A percentile compares a stretch with the other conserved stretches of the same genome.
Conservation (phyloP, 2,113 vertebrate species). For the Hystrix cristata region DNA sequence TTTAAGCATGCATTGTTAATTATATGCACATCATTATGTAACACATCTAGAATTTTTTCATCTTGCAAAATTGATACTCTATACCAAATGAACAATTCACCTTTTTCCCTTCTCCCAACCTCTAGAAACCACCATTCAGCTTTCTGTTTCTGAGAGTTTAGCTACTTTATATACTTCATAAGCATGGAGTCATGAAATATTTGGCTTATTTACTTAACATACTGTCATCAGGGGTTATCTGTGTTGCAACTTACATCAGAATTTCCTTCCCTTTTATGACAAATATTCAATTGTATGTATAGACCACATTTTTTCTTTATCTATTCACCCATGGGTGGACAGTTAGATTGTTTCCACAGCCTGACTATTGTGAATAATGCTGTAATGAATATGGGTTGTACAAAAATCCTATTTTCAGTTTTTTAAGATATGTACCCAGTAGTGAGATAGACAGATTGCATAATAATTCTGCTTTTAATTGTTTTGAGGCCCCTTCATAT, state of each 20-base stretch:
- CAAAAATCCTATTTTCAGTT: not conserved
- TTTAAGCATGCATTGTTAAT: not conserved
- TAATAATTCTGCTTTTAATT: not conserved
- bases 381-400: not conserved
- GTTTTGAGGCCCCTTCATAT: not conserved
- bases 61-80: not conserved
- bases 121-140: not conserved
- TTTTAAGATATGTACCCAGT: not conserved
- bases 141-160: not conserved
- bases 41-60: not conserved
- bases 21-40: not conserved
- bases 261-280: not conserved
- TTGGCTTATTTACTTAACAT: not conserved
- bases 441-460: not conserved
- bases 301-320: not conserved
- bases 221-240: not conserved
- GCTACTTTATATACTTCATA: not conserved
- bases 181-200: not conserved
- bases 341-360: not conserved
- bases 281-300: not conserved
- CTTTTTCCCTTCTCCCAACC: accelerated
- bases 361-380: not conserved
- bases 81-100: not conserved
- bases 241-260: not conserved
- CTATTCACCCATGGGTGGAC: not conserved